Evolutionary conservation across 1,140 invertebrate genomes (phyloP), one percentile per base, ranked within the genome.

Genomic region (Papilio polyxenes): DNA sequence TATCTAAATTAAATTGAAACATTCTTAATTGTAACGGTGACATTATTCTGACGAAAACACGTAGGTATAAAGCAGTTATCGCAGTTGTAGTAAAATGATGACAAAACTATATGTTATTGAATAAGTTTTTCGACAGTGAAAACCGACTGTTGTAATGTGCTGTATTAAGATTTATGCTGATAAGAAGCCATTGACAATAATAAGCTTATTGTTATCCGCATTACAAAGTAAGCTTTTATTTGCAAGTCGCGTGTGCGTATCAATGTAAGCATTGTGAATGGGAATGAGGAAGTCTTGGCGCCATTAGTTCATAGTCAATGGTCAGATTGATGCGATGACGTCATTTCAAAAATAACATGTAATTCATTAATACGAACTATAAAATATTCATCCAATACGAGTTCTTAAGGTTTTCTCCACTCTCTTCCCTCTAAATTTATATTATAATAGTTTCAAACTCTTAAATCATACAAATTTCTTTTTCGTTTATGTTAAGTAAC

Each of bases 41-140:
- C 11, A 17, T 53, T 53, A 10, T 13, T 17, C 15, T 17, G 5
- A 5, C 6, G 13, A 53, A 17, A 17, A 31, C 23, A 31, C 15
- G 15, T 5, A 4, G 1, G 51, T 53, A 15, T 6, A 53, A 53
- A 17, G 4, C 17, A 59, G n/a, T 59, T 59, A 7, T 9, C 6
- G 87, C 90, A 91, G 89, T 81, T 81, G 65, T 86, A 88, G 84
- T 91, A 91, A 90, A 89, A 89, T 88, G 37, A 31, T 17, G 8
- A 59, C 15, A 8, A 56, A 56, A 56, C 5, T 56, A n/a, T 17
- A 56, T 17, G 15, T 20, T 59, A n/a, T 59, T 20, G 56, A 20
- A 20, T 20, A 10, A 59, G n/a, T 7, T 59, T 8, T n/a, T 59
- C 56, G 17, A 7, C 9, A 17, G n/a, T 20, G 56, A 59, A 59